Percentiles rank a stretch among this genome's conserved stretches.
Evolutionary conservation across 2,797 vertebrate genomes (phyloP).

Genomic region (Dromococcyx pavoninus): DNA sequence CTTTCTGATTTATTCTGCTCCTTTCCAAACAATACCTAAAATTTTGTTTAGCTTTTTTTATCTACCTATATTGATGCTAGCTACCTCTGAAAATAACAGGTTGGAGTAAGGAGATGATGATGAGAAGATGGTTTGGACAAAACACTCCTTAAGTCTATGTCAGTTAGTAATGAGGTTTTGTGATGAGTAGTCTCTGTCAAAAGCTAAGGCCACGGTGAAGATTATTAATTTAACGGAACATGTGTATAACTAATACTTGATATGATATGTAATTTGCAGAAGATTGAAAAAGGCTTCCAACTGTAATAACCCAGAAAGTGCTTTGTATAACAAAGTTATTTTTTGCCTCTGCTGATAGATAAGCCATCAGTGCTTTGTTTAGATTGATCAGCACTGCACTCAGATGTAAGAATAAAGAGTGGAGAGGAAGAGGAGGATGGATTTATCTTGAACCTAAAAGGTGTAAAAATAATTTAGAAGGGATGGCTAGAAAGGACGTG

Average conservation of each 20-base stretch:
- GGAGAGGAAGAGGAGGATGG: not conserved
- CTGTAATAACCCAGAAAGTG: not conserved
- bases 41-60: not conserved
- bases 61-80: not conserved
- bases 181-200: not conserved
- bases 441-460: not conserved
- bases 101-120: not conserved
- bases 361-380: not conserved
- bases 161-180: not conserved
- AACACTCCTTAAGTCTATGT: not conserved
- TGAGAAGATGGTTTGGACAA: not conserved
- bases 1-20: not conserved
- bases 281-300: slow-evolving; percentile 5
- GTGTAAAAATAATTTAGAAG: not conserved
- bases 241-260: not conserved
- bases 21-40: not conserved
- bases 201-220: not conserved
- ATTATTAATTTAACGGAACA: slow-evolving; percentile 7
- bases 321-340: slow-evolving; percentile 20
- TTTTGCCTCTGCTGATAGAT: slow-evolving; percentile 2
- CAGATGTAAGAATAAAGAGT: not conserved
- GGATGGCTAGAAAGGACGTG: not conserved
- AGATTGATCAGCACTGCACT: not conserved
- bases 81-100: not conserved
- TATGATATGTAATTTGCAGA: not conserved